Conservation (phyloP, 2,888 invertebrate species). For the Ypsolopha scabrella region DNA sequence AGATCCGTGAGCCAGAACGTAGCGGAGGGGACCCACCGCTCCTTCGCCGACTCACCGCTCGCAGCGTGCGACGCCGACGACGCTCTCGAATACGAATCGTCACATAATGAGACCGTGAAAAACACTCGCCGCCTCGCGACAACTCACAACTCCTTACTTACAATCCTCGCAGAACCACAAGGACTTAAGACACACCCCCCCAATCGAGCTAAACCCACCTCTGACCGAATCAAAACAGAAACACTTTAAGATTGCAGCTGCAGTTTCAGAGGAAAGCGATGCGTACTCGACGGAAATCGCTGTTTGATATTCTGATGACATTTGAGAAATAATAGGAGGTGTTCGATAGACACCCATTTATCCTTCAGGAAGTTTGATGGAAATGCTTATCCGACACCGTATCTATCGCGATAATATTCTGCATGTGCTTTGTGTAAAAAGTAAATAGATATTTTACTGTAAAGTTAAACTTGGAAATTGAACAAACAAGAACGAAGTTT, state of each 20-base stretch:
- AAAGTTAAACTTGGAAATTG: too few relatives aligned
- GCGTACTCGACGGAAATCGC: slow-evolving; percentile 25
- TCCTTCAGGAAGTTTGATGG: slow-evolving; percentile 31
- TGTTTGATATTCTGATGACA: slow-evolving; percentile 61
- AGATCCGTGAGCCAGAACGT: slow-evolving; percentile 14
- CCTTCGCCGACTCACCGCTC: too few relatives aligned
- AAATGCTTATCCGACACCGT: slow-evolving; percentile 25
- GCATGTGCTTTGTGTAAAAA: too few relatives aligned
- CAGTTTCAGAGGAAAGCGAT: slow-evolving; percentile 14
- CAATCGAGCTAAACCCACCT: slow-evolving; percentile 23
- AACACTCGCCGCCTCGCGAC: slow-evolving; percentile 39
- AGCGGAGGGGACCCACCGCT: slow-evolving; percentile 5
- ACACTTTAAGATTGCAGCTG: slow-evolving; percentile 15
- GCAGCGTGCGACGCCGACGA: not conserved
- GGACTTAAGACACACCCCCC: slow-evolving; percentile 19
- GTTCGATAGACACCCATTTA: slow-evolving; percentile 34
- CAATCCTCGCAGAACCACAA: slow-evolving; percentile 24
- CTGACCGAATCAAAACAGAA: slow-evolving; percentile 22
- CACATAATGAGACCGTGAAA: slow-evolving; percentile 59
- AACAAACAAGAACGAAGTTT: too few relatives aligned
- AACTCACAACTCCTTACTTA: slow-evolving; percentile 37
- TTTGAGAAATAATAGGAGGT: slow-evolving; percentile 53
- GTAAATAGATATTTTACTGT: too few relatives aligned
- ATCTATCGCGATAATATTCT: too few relatives aligned
- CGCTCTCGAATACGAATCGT: slow-evolving; percentile 52